Conservation (phyloP, 2,888 invertebrate species). For the Macrophya annulata region DNA sequence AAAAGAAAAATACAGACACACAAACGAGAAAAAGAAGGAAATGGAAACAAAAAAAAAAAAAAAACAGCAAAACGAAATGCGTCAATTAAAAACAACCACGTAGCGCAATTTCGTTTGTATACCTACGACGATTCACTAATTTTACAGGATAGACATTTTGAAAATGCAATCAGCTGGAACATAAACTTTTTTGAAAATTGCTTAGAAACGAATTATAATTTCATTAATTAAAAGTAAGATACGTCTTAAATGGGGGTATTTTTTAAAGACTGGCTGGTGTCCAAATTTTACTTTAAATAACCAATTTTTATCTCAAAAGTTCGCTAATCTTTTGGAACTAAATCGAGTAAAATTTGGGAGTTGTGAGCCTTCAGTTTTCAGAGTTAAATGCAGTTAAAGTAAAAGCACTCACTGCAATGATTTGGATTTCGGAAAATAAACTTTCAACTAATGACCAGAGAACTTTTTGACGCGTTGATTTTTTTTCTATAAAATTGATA, state of each 20-base stretch:
- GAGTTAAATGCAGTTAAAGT: neutral
- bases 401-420: neutral
- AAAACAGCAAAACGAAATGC: neutral
- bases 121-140: neutral
- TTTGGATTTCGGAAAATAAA: neutral
- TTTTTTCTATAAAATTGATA: neutral
- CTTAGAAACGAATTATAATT: neutral
- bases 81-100: constrained; percentile 7
- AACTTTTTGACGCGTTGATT: neutral
- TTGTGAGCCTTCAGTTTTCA: neutral
- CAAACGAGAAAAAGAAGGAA: no score
- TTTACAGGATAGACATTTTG: neutral
- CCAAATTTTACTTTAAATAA: neutral
- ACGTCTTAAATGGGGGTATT: neutral
- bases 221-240: neutral
- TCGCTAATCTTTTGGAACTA: neutral
- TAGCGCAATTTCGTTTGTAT: neutral
- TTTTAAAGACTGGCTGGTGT: neutral
- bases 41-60: neutral
- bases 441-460: neutral
- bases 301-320: neutral
- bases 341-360: neutral
- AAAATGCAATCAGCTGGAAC: neutral
- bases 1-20: no score
- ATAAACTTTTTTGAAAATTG: neutral